These are phyloP conservation scores for Aporophyla nigra DNA, from an alignment of 2,888 invertebrate species.

Conservation along the genomic window DNA sequence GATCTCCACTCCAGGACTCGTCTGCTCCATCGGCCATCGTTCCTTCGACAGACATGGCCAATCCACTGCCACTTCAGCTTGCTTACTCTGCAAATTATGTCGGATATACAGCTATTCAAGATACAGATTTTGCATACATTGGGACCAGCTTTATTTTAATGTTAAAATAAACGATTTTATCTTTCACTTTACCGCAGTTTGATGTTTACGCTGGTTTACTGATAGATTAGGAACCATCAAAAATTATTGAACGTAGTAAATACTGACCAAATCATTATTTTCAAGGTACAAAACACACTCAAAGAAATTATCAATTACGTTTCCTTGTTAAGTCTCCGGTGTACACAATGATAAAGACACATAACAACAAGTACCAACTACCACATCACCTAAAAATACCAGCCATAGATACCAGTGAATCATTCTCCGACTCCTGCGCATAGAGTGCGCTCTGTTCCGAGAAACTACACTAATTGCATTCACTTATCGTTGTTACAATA, in stretches of 20 bases:
- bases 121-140: too few species aligned
- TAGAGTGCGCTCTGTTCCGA: constrained; percentile 40
- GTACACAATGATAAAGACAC: background rate
- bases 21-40: too few species aligned
- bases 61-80: too few species aligned
- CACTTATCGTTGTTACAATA: constrained; percentile 46
- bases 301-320: background rate
- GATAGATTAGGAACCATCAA: too few species aligned
- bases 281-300: background rate
- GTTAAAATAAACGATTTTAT: too few species aligned
- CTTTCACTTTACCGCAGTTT: background rate
- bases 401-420: constrained; percentile 42
- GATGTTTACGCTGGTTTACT: too few species aligned
- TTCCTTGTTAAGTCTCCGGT: background rate
- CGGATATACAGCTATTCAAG: too few species aligned
- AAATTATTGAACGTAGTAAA: too few species aligned
- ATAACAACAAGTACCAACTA: constrained; percentile 1
- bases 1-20: too few species aligned
- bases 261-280: background rate
- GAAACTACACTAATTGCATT: constrained; percentile 59
- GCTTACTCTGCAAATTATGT: too few species aligned
- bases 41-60: too few species aligned
- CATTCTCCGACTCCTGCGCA: constrained; percentile 45
- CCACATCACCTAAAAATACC: constrained; percentile 34
- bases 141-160: too few species aligned